These are phyloP conservation scores for Zoanthus gigantus DNA, from an alignment of 92 coral and sea anemone genomes.

Conservation along the genomic window DNA sequence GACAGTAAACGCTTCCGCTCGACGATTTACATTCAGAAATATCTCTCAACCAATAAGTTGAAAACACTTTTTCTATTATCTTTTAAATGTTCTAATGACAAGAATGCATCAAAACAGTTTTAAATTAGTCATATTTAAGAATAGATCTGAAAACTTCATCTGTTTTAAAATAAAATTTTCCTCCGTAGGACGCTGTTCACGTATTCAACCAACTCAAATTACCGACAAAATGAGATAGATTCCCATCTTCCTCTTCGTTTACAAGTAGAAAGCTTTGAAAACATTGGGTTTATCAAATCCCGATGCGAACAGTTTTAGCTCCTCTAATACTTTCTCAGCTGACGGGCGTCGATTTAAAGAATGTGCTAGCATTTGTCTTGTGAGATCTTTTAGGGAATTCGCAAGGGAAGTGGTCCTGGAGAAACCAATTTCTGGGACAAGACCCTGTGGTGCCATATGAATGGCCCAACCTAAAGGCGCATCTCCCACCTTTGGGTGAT, in stretches of 20 bases:
- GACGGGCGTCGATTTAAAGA: slow-evolving; percentile 59
- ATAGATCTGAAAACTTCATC: no score
- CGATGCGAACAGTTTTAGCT: slow-evolving; percentile 32
- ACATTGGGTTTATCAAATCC: slow-evolving; percentile 43
- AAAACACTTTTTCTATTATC: no score
- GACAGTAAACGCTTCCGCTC: no score
- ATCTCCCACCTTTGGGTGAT: slow-evolving; percentile 11
- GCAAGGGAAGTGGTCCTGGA: slow-evolving; percentile 40
- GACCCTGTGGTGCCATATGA: slow-evolving; percentile 52
- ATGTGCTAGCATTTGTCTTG: slow-evolving; percentile 51
- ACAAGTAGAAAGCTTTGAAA: slow-evolving; percentile 43
- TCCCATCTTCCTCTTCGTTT: background rate
- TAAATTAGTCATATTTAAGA: no score
- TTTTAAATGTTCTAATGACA: no score
- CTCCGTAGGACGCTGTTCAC: no score
- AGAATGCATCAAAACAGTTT: no score
- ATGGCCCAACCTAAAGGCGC: slow-evolving; percentile 62
- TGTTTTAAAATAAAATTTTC: no score
- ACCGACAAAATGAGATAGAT: no score
- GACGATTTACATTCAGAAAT: no score
- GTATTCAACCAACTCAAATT: no score
- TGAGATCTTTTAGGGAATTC: slow-evolving; percentile 48
- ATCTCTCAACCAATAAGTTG: no score
- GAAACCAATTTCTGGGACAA: slow-evolving; percentile 41
- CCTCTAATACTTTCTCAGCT: slow-evolving; percentile 44